Base-by-base conservation (phyloP, 2,888 invertebrate species). In the Pristionchus fissidentatus region DNA sequence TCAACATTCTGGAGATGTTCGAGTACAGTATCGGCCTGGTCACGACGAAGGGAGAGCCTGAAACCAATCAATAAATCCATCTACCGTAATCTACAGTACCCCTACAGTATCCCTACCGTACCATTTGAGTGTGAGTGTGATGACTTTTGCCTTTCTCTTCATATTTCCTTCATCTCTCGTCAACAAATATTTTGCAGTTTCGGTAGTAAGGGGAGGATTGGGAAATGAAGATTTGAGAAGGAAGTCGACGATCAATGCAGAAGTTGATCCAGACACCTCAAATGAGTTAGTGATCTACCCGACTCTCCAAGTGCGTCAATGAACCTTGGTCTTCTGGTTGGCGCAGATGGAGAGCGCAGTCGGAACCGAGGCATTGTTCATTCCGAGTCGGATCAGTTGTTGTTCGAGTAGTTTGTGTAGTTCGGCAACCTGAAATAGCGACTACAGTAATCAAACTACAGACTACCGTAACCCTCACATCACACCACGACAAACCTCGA, bases 341-440 rank as follows among this genome's bases (percentile, higher is more conserved):
- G 57, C 35, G 8, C 38, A n/a, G 0, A 41, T 41, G 3, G 7
- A 13, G 38, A 79, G 79, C 15, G 79, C 79, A 22, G 13, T 29
- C 8, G 43, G 79, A 22, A 57, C 3, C 5, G 75, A 19, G 19
- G 55, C 35, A n/a, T 35, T 22, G 57, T 57, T 57, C 79, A 41
- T 55, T 10, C 22, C 55, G 26, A 57, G 57, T 29, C 57, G 79
- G 19, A 79, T 26, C 29, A 79, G 55, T 79, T 79, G 79, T 38
- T 57, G 38, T 57, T 79, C 79, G 57, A 79, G 79, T 41, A 79
- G 55, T 8, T 35, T 38, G 26, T 55, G 55, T 22, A 79, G 38
- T 41, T 79, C 79, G 7, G 79, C 10, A 3, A 79, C 29, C 79
- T 79, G 38, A 7, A 79, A 79, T 13, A 41, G n/a, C 75, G 79